phyloP scores from a whole-genome alignment of 35 echinoderm and acorn worm genomes.

The Lytechinus variegatus region DNA sequence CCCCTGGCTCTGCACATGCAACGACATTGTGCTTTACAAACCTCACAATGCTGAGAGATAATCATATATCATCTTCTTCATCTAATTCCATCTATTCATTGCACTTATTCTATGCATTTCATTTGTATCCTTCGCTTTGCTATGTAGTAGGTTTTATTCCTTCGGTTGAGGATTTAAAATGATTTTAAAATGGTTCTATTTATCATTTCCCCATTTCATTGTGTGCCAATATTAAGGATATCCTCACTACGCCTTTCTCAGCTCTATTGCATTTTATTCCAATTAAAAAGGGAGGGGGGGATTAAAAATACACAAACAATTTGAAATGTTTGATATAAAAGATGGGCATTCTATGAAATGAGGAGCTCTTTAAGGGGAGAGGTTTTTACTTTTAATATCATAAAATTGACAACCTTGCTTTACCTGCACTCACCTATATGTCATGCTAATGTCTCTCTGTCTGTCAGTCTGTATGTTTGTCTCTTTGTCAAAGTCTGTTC shows the following conservation, averaged over 20 bases:
- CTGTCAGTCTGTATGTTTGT: background rate
- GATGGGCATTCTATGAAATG: no score
- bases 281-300: no score
- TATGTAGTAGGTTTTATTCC: background rate
- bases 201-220: no score
- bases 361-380: background rate
- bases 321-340: no score
- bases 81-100: background rate
- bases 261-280: no score
- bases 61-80: background rate
- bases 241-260: no score
- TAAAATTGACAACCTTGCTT: background rate
- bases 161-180: background rate
- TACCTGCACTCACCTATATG: background rate
- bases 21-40: background rate
- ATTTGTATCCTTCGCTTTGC: background rate
- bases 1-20: no score
- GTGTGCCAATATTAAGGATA: no score
- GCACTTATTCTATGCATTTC: background rate
- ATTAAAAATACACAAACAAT: no score
- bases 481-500: background rate
- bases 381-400: background rate
- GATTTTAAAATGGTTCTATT: background rate
- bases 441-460: background rate
- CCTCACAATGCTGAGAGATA: background rate